A percentile compares a stretch with the other conserved stretches of the same genome.
Conservation (phyloP, 2,797 vertebrate genomes). For the Cacajao melanocephalus region DNA sequence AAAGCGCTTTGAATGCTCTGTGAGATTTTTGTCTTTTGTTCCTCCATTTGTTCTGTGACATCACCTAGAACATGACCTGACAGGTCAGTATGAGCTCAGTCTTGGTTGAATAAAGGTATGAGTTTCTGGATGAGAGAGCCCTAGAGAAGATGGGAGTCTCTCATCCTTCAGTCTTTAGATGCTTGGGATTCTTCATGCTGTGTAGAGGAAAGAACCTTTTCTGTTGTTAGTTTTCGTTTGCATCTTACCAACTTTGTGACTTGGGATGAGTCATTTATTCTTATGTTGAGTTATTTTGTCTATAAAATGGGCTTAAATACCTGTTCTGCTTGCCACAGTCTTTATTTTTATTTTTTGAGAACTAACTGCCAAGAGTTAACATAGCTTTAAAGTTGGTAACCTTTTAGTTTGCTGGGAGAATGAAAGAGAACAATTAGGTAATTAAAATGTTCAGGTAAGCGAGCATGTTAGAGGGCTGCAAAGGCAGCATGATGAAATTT, state of each 20-base stretch:
- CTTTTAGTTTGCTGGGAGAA: slow-evolving; percentile 20
- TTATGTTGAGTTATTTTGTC: background rate
- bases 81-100: background rate
- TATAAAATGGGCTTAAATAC: background rate
- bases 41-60: background rate
- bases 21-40: background rate
- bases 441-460: background rate
- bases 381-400: background rate
- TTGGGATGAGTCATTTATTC: background rate
- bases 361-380: background rate
- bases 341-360: background rate
- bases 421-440: background rate
- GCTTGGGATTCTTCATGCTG: background rate
- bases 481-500: background rate
- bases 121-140: slow-evolving; percentile 6
- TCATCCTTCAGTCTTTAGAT: background rate
- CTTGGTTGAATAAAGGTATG: background rate
- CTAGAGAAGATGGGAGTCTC: background rate
- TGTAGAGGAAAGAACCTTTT: background rate
- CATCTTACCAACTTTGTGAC: background rate
- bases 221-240: background rate
- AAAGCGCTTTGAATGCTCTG: background rate
- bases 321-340: background rate
- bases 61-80: background rate
- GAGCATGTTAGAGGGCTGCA: background rate